Conservation (phyloP, 2,113 vertebrate genomes). For the Rhagologus leucostigma region DNA sequence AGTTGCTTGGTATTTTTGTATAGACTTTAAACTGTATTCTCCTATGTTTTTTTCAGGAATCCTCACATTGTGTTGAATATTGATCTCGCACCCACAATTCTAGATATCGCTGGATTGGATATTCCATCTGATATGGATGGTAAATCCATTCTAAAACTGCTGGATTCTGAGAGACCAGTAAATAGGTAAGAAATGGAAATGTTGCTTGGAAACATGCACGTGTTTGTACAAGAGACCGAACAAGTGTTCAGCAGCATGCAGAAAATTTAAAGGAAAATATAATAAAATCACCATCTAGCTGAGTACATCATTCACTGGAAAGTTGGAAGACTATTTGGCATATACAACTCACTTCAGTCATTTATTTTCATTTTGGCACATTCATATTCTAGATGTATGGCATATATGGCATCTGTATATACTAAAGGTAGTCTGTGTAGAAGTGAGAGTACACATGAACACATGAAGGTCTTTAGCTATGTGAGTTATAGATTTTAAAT, state of each 20-base stretch:
- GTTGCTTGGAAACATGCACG: not conserved
- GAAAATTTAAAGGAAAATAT: not conserved
- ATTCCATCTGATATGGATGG: constrained; percentile 95
- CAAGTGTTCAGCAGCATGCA: not conserved
- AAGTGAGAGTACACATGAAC: too few species aligned
- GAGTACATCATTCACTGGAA: not conserved
- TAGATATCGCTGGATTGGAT: constrained; percentile 93
- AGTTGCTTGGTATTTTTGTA: not conserved
- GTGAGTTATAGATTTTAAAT: not conserved
- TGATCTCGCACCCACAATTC: constrained; percentile 92
- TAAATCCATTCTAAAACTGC: constrained; percentile 93
- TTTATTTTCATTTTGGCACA: not conserved
- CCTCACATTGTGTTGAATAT: constrained; percentile 93
- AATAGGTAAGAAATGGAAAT: constrained; percentile 82
- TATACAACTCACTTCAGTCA: not conserved
- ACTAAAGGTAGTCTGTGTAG: not conserved
- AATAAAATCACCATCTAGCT: not conserved
- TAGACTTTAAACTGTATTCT: not conserved
- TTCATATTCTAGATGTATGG: not conserved
- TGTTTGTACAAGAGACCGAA: not conserved
- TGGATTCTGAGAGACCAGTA: constrained; percentile 85
- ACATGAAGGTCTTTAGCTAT: not conserved
- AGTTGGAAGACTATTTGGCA: not conserved
- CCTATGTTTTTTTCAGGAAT: constrained; percentile 74
- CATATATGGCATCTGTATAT: not conserved